phyloP scores from a whole-genome alignment of 2,888 invertebrate genomes.

The Drosophila silvestris region DNA sequence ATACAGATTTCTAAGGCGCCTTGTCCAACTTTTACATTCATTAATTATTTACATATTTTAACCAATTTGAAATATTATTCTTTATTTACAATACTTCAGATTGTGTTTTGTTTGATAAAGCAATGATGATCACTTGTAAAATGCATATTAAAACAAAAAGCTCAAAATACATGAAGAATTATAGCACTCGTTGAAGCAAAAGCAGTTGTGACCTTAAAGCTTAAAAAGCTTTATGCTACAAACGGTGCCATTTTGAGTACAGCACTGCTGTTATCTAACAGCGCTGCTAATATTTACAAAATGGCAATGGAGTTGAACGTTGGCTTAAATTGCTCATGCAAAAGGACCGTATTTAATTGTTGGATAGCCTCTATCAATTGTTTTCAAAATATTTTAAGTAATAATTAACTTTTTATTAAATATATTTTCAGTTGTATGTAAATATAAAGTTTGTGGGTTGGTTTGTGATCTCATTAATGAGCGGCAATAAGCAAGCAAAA shows the following conservation, averaged over 20 bases:
- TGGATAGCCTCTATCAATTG: neutral
- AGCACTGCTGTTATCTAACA: conserved; percentile 7
- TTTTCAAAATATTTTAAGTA: neutral
- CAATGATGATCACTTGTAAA: neutral
- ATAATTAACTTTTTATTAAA: neutral
- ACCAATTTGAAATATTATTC: neutral
- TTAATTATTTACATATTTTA: neutral
- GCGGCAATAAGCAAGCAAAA: neutral
- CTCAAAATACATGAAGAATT: neutral
- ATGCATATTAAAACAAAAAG: neutral
- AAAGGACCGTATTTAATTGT: neutral
- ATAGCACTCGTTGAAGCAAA: neutral
- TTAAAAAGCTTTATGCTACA: conserved; percentile 4
- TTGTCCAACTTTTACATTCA: neutral
- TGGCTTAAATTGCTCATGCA: neutral
- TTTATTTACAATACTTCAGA: neutral
- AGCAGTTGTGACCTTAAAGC: neutral
- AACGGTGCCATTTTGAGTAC: conserved; percentile 41
- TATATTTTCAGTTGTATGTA: neutral
- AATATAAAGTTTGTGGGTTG: neutral
- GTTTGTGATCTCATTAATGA: neutral
- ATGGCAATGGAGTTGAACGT: neutral
- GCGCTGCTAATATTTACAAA: neutral
- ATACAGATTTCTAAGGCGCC: neutral
- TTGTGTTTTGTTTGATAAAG: neutral